Base-by-base conservation (phyloP, 1,140 invertebrate genomes). In the Penaeus indicus region DNA sequence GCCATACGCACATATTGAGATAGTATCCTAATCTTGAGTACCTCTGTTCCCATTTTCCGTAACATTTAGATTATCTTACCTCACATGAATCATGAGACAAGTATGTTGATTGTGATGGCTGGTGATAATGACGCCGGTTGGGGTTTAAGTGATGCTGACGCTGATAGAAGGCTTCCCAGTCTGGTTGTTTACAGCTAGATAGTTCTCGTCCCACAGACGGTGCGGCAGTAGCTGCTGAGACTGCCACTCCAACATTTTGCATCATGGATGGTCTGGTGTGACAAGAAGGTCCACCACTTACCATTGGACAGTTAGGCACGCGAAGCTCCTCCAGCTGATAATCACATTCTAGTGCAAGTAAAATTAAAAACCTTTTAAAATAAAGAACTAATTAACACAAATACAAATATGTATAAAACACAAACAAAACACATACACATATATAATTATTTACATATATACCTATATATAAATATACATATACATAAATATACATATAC, bases 271-370 rank as follows among this genome's bases (percentile, higher is more conserved):
- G 67, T 47, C 80, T 62, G 25, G 69, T 78, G 78, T 87, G 85
- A 67, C 85, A 87, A 13, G 85, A 54, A 7, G 78, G 21, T 42
- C 79, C 85, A 22, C 60, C 85, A 5, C 85, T 62, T 13, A 87
- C 85, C 85, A 87, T 79, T 77, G 80, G 85, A n/a, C 85, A 87
- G 85, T 62, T 87, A 19, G 85, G 85, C 32, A 87, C 85, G 5
- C 85, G 85, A 21, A 87, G 63, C 42, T 87, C 85, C 42, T 87
- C 85, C 72, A 87, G 78, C 38, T 87, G 85, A 79, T 87, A 87
- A 38, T 87, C 85, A 16, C 85, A 80, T 60, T 87, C 85, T 87
- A 47, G 47, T 47, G 0, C 0, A 47, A 47, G 47, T 47, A 47
- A 47, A 47, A 32, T 32, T 32, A 32, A 32, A 32, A 32, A 32